These are phyloP conservation scores for Asobara japonica DNA, from an alignment of 1,140 invertebrate genomes.

Conservation along the genomic window DNA sequence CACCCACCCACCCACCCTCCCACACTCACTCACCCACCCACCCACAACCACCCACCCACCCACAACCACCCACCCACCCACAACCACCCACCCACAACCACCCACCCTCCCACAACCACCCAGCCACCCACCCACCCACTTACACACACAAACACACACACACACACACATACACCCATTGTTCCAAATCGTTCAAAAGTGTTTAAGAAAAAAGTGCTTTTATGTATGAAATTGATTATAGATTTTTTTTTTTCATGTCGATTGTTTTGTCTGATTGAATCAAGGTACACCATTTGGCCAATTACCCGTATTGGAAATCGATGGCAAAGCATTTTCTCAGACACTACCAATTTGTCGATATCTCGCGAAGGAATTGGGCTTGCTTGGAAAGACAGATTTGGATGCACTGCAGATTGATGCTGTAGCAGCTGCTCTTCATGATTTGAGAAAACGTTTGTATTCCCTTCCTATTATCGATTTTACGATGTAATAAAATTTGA, in stretches of 20 bases:
- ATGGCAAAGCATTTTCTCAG: conserved; percentile 67
- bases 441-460: conserved; percentile 55
- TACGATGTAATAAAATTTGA: not conserved
- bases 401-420: conserved; percentile 59
- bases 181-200: too few species aligned
- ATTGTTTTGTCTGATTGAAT: conserved; percentile 27
- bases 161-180: too few species aligned
- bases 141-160: too few species aligned
- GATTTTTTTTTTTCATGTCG: conserved; percentile 5
- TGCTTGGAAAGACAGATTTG: conserved; percentile 65
- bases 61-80: too few species aligned
- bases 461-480: conserved; percentile 28
- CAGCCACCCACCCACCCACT: too few species aligned
- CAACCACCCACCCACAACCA: too few species aligned
- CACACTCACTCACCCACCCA: too few species aligned
- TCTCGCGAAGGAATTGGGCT: conserved; percentile 65
- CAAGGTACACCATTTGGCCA: conserved; percentile 68
- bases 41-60: too few species aligned
- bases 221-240: not conserved
- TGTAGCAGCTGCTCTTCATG: conserved; percentile 50
- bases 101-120: too few species aligned
- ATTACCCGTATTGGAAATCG: conserved; percentile 69
- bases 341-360: conserved; percentile 68
- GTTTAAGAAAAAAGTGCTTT: too few species aligned
- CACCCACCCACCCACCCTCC: too few species aligned